Base-by-base conservation (phyloP, 1,140 invertebrate genomes). In the Bombus soroeensis region DNA sequence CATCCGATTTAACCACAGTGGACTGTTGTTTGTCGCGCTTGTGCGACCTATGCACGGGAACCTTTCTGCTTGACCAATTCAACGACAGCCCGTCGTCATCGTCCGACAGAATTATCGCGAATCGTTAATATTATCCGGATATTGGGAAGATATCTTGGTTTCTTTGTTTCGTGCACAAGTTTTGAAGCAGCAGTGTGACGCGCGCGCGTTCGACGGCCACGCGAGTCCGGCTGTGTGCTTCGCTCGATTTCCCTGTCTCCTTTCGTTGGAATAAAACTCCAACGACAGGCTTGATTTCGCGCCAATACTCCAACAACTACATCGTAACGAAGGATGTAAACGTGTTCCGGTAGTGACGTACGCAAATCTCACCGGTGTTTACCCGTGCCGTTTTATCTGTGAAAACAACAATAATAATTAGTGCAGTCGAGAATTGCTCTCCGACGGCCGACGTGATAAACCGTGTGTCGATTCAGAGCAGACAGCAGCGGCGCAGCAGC, bases 331-430 rank as follows among this genome's bases (percentile, higher is more conserved):
- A 72, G 68, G 64, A 79, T 84, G 47, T 71, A 72, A 79, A 53
- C 32, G 89, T 88, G 88, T 85, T 37, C 25, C 62, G 13, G 2
- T 70, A 79, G 85, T 85, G 78, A 72, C 68, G 47, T 47, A 74
- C 15, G 59, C 2, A 9, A n/a, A n/a, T 41, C 28, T n/a, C 6
- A 3, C 5, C 13, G 39, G 59, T 75, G 81, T 39, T 64, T 39
- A 78, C 6, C 25, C 80, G 70, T 74, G 80, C n/a, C 71, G 34
- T 53, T 37, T 39, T 43, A 18, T 25, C 28, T 43, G 79, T 81
- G 79, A n/a, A 59, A 81, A 47, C 28, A 71, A 39, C 68, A 70
- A 28, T 32, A 70, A 37, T 25, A 66, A 32, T 37, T 34, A 57
- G 74, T 75, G 47, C 66, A n/a, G 12, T 9, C 32, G 12, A 13